Base-by-base conservation (phyloP, 2,888 invertebrate genomes). In the Agrochola litura region DNA sequence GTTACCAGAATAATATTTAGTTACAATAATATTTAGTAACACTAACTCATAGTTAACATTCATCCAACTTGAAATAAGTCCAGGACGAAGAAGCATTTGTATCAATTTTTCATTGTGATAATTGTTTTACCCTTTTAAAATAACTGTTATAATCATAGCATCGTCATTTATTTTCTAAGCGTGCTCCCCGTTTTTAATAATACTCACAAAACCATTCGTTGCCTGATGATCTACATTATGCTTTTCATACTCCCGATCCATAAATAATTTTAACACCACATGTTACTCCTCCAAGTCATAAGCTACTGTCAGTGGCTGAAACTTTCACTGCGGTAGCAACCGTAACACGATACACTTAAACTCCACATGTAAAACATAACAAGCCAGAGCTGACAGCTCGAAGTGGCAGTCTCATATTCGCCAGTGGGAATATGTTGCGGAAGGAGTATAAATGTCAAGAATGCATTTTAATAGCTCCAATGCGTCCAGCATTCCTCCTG, bases 391-490 rank as follows among this genome's bases (percentile, higher is more conserved):
- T 81, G 84, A 83, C 84, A 81, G 72, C 56, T 70, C 60, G 43
- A 78, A 88, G 82, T 85, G 75, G 79, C 77, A 67, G 81, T 87
- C 82, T 88, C 83, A 80, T 77, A 76, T 84, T 87, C 70, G 73
- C 87, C 76, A 77, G 73, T 69, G 77, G 78, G 88, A 89, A 86
- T 90, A 85, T 91, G 89, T 91, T 91, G 89, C 89, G 91, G 91
- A 92, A 92, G 92, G 91, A 90, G 83, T 77, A 87, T 88, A 94
- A 95, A 93, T 93, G 92, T 92, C 91, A 90, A 92, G 94, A 94
- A 94, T 95, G 95, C 94, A 94, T 94, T 94, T 95, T 93, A 94
- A 93, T 92, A 91, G 90, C 90, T 90, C 89, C 82, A 91, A 94
- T 94, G 93, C 93, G 93, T 89, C 89, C 92, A 93, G 92, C 93